Evolutionary conservation across 2,888 invertebrate species (phyloP), one percentile per base, ranked within the genome.

Genomic region (Athetis lepigone): DNA sequence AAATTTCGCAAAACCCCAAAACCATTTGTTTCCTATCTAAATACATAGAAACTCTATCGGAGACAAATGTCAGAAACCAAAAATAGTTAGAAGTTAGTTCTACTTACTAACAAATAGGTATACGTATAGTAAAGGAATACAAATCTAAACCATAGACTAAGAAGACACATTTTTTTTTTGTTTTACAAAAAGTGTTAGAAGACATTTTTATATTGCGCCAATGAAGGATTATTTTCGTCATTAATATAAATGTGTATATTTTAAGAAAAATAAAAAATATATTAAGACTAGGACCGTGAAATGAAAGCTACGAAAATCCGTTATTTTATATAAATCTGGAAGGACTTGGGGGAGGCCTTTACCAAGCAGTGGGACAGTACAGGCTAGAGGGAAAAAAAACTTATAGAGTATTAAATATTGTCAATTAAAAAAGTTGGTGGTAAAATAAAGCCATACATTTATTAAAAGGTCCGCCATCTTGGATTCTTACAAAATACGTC

Each of bases 11-110:
- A 59, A 45, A 21, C 59, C 56, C 62, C 69, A 49, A 71, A 63
- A 60, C 56, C 54, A 77, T 80, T 79, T 72, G 65, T 64, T 77
- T 78, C 56, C 77, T 79, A 79, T 79, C 80, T 79, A 80, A 71
- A 70, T 60, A 69, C 59, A 71, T 75, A 73, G 73, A 77, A 63
- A 73, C 70, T 78, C 77, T 72, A 74, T 64, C 73, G 66, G 65
- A 76, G 39, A 56, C 60, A 59, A 29, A 57, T 46, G 36, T 37
- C 52, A 45, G 19, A 58, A 64, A 66, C 58, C 33, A 58, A 65
- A 63, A 65, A 72, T 47, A 70, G 46, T 52, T 65, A 8, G 5
- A 50, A 62, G 70, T 40, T 42, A 70, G 25, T 46, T 63, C 36
- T 56, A 58, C 40, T 21, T 62, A 73, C 66, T 56, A 73, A 64